Evolutionary conservation across 1,140 invertebrate species (phyloP), one percentile per base, ranked within the genome.

Genomic region (Drosophila sturtevanti): DNA sequence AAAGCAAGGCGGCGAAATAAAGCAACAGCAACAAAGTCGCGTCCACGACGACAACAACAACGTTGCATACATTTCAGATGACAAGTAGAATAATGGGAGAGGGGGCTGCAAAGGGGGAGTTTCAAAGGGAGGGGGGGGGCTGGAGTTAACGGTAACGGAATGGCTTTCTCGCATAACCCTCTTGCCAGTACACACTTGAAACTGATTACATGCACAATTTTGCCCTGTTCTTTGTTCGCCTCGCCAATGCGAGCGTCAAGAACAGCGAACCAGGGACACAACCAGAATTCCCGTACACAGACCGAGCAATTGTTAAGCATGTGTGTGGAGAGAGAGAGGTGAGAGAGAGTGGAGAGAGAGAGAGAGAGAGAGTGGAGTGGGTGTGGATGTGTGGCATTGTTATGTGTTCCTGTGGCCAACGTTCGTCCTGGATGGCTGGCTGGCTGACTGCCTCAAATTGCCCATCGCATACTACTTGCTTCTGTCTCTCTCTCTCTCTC

Each of bases 151-250:
- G 56, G 67, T 51, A 63, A 72, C 67, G 70, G 85, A 86, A 86
- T 87, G 76, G 81, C 82, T 87, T 77, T 77, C 81, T 85, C 81
- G 55, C 66, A 78, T 75, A 78, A 68, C 81, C 70, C 78, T 63
- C 70, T 61, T 74, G 48, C 70, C n/a, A 63, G 70, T 44, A 62
- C 77, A 60, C 72, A 81, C 84, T 86, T 86, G 79, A 82, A 89
- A 87, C 82, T 86, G 82, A 86, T 86, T 86, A 86, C 84, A 86
- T 86, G 82, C 84, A 86, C 82, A 86, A 87, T 89, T 87, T 86
- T 86, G 76, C 84, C 82, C 78, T 66, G 79, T 81, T 76, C 81
- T 81, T 86, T 86, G 81, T 86, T 81, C 81, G 60, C 54, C 74
- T 81, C 81, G 60, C 54, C 74, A 63, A 62, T 76, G 76, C 68